A percentile compares a stretch with the other conserved stretches of the same genome.
Evolutionary conservation across 1,140 invertebrate species (phyloP).

Genomic region (Brachionus asplanchnoidis): DNA sequence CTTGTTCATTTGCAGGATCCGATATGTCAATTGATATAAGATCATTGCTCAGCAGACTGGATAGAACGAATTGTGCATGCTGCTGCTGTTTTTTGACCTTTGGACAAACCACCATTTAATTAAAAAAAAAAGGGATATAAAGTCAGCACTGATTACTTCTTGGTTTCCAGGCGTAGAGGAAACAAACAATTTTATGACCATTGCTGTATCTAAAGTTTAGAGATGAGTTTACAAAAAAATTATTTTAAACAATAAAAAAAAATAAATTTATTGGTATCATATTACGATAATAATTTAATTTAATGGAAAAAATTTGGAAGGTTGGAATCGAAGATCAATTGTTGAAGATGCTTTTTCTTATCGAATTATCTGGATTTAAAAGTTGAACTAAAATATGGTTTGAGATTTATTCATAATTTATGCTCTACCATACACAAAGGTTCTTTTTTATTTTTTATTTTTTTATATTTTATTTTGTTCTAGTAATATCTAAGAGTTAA

Average conservation of each 20-base stretch:
- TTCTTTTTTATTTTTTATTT: background rate
- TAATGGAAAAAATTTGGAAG: background rate
- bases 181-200: slow-evolving; percentile 82
- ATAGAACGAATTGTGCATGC: slow-evolving; percentile 80
- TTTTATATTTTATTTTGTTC: background rate
- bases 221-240: background rate
- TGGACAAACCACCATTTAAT: slow-evolving; percentile 46
- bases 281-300: background rate
- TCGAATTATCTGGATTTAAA: background rate
- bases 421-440: background rate
- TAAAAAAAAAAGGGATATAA: background rate
- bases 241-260: background rate
- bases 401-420: slow-evolving; percentile 17
- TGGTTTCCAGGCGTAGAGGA: slow-evolving; percentile 83
- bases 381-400: slow-evolving; percentile 3
- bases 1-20: slow-evolving; percentile 76
- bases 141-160: slow-evolving; percentile 65
- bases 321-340: background rate
- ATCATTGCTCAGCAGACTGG: slow-evolving; percentile 73
- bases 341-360: background rate
- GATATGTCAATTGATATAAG: slow-evolving; percentile 86
- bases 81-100: slow-evolving; percentile 90
- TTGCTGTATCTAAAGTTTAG: slow-evolving; percentile 49
- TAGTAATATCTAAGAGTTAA: slow-evolving; percentile 8
- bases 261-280: background rate